These are phyloP conservation scores for Globodera ellingtonae DNA, from an alignment of 1,140 invertebrate species.

Conservation along the genomic window DNA sequence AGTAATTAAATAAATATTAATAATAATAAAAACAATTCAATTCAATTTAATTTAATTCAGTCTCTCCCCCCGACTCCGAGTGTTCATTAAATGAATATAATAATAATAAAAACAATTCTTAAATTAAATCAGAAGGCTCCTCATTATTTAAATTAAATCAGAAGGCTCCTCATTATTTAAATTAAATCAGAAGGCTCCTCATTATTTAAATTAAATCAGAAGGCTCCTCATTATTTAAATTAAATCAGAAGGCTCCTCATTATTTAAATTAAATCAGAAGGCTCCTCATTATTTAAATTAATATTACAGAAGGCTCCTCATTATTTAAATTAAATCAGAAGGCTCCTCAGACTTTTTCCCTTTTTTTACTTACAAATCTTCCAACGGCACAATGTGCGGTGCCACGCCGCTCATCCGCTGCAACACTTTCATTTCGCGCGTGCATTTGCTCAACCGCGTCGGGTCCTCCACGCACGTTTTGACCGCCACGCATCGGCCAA, in stretches of 20 bases:
- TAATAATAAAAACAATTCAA: neutral
- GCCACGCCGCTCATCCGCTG: neutral
- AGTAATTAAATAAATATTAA: neutral
- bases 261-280: too few relatives aligned
- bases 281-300: too few relatives aligned
- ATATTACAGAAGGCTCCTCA: too few relatives aligned
- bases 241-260: too few relatives aligned
- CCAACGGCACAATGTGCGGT: neutral
- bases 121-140: too few relatives aligned
- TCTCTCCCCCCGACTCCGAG: neutral
- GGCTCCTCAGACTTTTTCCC: neutral
- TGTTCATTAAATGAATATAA: neutral
- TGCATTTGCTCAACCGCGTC: conserved; percentile 12
- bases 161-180: too few relatives aligned
- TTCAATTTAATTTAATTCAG: neutral
- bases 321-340: neutral
- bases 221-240: too few relatives aligned
- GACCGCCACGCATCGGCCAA: conserved; percentile 8
- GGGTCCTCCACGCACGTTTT: conserved; percentile 1
- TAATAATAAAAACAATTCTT: neutral
- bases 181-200: too few relatives aligned
- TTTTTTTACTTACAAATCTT: neutral
- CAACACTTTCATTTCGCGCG: neutral
- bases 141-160: too few relatives aligned
- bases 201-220: too few relatives aligned